phyloP scores from a whole-genome alignment of 2,113 vertebrate species.

The Sarotherodon lohbergeri region DNA sequence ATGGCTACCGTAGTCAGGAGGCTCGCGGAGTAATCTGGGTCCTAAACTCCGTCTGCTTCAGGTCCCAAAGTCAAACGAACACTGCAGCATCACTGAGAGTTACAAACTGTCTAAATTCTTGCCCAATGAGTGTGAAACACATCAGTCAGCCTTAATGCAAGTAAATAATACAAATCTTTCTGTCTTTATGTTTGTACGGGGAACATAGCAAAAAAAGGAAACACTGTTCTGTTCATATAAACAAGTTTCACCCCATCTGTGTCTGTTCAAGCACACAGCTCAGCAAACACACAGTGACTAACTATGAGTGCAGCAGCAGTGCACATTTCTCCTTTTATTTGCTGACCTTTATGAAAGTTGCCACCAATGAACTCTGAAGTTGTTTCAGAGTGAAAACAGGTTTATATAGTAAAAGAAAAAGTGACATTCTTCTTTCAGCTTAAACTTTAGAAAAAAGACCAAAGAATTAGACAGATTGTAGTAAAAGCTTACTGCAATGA shows the following conservation, averaged over 20 bases:
- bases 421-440: not conserved
- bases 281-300: not conserved
- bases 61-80: too few species aligned
- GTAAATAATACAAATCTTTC: not conserved
- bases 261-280: not conserved
- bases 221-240: not conserved
- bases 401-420: not conserved
- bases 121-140: not conserved
- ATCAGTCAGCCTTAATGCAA: not conserved
- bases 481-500: not conserved
- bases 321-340: not conserved
- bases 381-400: not conserved
- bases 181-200: not conserved
- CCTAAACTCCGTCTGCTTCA: too few species aligned
- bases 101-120: too few species aligned
- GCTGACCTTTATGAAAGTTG: not conserved
- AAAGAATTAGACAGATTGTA: not conserved
- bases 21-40: too few species aligned
- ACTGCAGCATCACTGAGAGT: too few species aligned
- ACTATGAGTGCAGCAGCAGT: not conserved
- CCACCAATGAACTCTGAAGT: not conserved
- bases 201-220: not conserved
- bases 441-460: not conserved
- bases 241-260: not conserved
- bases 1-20: too few species aligned